A percentile compares a stretch with the other conserved stretches of the same genome.
These are phyloP conservation scores for Mesaphorura yosii DNA, from an alignment of 1,140 invertebrate genomes.

Conservation along the genomic window DNA sequence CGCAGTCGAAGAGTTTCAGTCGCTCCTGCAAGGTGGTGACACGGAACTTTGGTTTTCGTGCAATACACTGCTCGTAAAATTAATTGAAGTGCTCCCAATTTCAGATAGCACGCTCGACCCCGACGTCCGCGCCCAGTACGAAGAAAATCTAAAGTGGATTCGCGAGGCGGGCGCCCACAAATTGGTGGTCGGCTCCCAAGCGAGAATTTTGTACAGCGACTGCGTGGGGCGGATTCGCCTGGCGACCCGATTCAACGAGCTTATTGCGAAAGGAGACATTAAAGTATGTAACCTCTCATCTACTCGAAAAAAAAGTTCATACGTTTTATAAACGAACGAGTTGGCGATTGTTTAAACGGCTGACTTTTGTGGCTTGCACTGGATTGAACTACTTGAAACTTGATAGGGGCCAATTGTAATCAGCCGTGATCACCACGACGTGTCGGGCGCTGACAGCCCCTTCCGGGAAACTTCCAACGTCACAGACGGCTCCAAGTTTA, in stretches of 20 bases:
- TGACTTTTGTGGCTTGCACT: neutral
- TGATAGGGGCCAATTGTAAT: slow-evolving; percentile 49
- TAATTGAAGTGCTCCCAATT: too few species aligned
- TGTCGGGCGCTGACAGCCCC: slow-evolving; percentile 56
- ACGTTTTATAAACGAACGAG: neutral
- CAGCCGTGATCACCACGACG: slow-evolving; percentile 57
- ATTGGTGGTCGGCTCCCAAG: slow-evolving; percentile 52
- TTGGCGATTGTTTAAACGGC: neutral
- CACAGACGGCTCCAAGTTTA: slow-evolving; percentile 53
- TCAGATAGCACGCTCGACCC: slow-evolving; percentile 33
- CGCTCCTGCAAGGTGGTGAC: slow-evolving; percentile 35
- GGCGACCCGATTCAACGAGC: slow-evolving; percentile 51
- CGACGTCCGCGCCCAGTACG: slow-evolving; percentile 43
- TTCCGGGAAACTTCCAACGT: slow-evolving; percentile 58
- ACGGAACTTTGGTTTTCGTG: slow-evolving; percentile 1
- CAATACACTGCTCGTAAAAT: too few species aligned
- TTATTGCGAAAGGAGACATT: slow-evolving; percentile 35
- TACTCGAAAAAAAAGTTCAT: slow-evolving; percentile 32
- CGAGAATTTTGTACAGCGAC: slow-evolving; percentile 54
- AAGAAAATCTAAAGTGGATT: slow-evolving; percentile 55
- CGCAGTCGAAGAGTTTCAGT: slow-evolving; percentile 43
- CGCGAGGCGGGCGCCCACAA: slow-evolving; percentile 46
- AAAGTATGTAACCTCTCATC: too few species aligned
- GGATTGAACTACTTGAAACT: neutral
- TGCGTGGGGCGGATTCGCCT: slow-evolving; percentile 44